Percentiles rank a stretch among this genome's conserved stretches.
Conservation (phyloP, 2,888 invertebrate species). For the Rhorus exstirpatorius region DNA sequence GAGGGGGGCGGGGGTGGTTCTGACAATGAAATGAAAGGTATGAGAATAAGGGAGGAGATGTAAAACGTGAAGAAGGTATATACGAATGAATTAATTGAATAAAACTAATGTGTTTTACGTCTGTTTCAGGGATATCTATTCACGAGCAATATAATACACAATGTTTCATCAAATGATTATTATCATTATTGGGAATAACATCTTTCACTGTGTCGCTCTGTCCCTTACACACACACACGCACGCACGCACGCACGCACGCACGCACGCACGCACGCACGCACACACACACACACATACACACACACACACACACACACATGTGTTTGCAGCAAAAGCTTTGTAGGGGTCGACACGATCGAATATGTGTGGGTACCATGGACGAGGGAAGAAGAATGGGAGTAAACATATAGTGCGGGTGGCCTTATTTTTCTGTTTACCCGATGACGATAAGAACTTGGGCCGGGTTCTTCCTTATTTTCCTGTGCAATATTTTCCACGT, state of each 20-base stretch:
- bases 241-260: too few relatives aligned
- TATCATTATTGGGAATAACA: conserved; percentile 57
- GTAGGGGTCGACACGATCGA: conserved; percentile 36
- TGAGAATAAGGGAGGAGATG: too few relatives aligned
- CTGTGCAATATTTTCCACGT: conserved; percentile 23
- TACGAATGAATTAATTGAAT: too few relatives aligned
- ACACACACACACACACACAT: too few relatives aligned
- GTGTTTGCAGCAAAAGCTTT: conserved; percentile 23
- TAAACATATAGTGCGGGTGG: conserved; percentile 61
- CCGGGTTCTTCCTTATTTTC: conserved; percentile 34
- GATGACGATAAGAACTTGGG: conserved; percentile 16
- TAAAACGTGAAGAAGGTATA: too few relatives aligned
- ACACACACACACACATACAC: too few relatives aligned
- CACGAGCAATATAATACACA: conserved; percentile 43
- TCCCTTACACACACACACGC: too few relatives aligned
- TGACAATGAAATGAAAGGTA: too few relatives aligned
- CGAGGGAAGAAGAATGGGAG: conserved; percentile 48
- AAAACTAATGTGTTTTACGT: conserved; percentile 28
- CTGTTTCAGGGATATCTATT: conserved; percentile 45
- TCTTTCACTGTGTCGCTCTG: conserved; percentile 22
- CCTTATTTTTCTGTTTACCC: conserved; percentile 71
- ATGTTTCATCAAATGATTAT: conserved; percentile 53
- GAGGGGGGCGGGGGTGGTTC: too few relatives aligned
- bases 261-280: too few relatives aligned
- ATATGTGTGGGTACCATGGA: neutral